phyloP scores from a whole-genome alignment of 1,140 invertebrate species.

The Euwallacea similis region DNA sequence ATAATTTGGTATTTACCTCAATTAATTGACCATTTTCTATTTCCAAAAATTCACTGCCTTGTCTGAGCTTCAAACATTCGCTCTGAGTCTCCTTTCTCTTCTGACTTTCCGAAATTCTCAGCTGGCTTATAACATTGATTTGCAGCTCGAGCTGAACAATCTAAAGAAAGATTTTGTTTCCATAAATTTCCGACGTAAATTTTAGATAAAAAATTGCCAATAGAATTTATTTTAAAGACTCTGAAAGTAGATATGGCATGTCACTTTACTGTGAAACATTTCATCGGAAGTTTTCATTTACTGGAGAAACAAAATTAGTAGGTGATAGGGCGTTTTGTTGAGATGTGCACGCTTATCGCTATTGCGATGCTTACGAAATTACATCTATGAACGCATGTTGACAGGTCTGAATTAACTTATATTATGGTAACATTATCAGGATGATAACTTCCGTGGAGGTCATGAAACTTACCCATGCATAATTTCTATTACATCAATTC shows the following conservation, averaged over 20 bases:
- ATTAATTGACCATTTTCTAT: conserved; percentile 23
- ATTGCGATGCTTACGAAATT: conserved; percentile 8
- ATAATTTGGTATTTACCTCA: conserved; percentile 11
- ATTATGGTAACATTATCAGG: no score
- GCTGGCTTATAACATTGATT: conserved; percentile 59
- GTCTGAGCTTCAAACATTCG: conserved; percentile 59
- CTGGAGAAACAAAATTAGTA: conserved; percentile 14
- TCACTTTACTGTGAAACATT: conserved; percentile 6
- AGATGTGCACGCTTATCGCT: conserved; percentile 1
- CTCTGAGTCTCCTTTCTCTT: conserved; percentile 57
- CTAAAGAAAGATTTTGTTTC: conserved; percentile 21
- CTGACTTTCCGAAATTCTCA: conserved; percentile 60
- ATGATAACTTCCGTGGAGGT: no score
- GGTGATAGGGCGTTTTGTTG: background rate
- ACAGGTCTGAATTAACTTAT: no score
- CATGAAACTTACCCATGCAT: no score
- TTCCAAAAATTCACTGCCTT: conserved; percentile 47
- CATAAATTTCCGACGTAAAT: no score
- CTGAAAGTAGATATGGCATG: conserved; percentile 15
- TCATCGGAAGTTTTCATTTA: conserved; percentile 12
- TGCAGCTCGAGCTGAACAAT: conserved; percentile 60
- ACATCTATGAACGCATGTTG: background rate
- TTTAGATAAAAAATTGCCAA: no score
- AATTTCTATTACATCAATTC: no score
- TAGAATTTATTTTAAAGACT: background rate